Conservation (phyloP, 2,113 vertebrate genomes). For the Seriola aureovittata region DNA sequence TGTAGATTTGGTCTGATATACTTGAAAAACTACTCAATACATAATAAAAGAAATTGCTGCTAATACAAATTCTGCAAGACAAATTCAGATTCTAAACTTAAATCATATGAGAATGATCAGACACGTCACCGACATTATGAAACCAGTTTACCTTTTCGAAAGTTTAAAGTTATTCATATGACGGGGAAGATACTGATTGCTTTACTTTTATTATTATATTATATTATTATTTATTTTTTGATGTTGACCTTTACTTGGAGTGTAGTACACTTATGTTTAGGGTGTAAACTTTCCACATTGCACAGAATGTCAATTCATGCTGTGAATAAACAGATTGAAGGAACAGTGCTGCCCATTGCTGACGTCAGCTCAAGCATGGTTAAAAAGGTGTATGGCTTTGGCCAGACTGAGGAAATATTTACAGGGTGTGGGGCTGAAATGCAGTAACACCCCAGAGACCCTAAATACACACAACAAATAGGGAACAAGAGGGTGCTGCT, state of each 20-base stretch:
- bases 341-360: slow-evolving; percentile 58
- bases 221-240: neutral
- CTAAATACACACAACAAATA: slow-evolving; percentile 62
- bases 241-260: slow-evolving; percentile 23
- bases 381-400: slow-evolving; percentile 58
- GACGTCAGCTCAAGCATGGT: slow-evolving; percentile 50
- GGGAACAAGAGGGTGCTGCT: slow-evolving; percentile 40
- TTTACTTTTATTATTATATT: neutral
- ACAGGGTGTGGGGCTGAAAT: slow-evolving; percentile 64
- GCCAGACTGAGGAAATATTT: slow-evolving; percentile 73
- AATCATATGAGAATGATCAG: no score
- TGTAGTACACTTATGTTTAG: neutral
- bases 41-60: neutral
- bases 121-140: no score
- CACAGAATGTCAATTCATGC: slow-evolving; percentile 75
- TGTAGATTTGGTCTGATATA: neutral
- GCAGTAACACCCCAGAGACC: slow-evolving; percentile 54
- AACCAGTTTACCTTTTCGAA: neutral
- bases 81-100: neutral
- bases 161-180: neutral
- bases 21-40: neutral
- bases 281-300: slow-evolving; percentile 62
- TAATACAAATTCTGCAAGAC: neutral
- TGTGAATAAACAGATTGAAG: slow-evolving; percentile 63
- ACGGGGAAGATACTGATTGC: neutral